Base-by-base conservation (phyloP, 2,113 vertebrate species). In the Chaetorhynchus papuensis region DNA sequence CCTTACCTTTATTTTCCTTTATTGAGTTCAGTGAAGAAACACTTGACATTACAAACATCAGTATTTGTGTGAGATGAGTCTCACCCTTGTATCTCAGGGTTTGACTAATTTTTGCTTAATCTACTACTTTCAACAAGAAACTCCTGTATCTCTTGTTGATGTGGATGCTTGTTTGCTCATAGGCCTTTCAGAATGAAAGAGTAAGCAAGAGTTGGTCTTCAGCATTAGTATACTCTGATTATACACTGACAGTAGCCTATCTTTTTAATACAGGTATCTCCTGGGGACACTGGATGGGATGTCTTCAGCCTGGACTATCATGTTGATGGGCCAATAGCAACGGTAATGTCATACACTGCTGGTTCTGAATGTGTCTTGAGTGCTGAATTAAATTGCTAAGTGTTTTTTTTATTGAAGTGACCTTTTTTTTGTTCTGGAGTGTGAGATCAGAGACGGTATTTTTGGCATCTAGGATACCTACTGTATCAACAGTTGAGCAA, bases 251-350 rank as follows among this genome's bases (percentile, higher is more conserved):
- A 68, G 30, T 42, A 45, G 39, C 1, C 0, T 83, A 15, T 91
- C 28, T 89, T 71, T 92, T 81, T 85, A 52, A 64, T 66, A 1
- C 65, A 99, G 99, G 99, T 99, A n/a, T 99, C 99, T 87, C 99
- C 99, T 33, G 99, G 99, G 27, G 99, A 99, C 89, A 99, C 99
- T 8, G 99, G 99, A 30, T 99, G 99, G 99, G 99, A 99, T 64
- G 99, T 99, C 57, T 99, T 99, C 97, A 99, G 99, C 90, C 98
- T 99, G 87, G 99, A 99, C 92, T 99, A 99, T 94, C 99, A 99
- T 5, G 99, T 99, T 1, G 99, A 99, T 22, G 99, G 99, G 49
- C 99, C 99, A 8, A 99, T 99, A 79, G 99, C 99, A 76, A 99
- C 99, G 87, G 99, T 99, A 99, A 98, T 96, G 45, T 76, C 39